Base-by-base conservation (phyloP, 53 echinoderm and acorn worm species). In the Echinometra lucunter region DNA sequence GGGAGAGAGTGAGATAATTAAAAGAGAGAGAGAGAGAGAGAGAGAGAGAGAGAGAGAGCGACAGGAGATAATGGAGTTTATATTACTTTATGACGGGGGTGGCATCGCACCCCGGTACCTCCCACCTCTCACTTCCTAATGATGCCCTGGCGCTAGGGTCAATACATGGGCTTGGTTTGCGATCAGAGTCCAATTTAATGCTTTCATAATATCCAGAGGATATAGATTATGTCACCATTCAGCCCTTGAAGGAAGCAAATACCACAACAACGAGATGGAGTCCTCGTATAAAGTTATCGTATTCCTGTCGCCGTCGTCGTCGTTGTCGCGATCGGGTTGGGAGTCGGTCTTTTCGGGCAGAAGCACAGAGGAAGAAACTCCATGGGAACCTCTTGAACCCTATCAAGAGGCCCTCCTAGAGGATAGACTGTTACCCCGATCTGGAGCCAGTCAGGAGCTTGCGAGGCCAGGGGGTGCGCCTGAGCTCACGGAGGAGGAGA, bases 401-500 rank as follows among this genome's bases (percentile, higher is more conserved):
- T 19, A 37, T 25, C 74, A 44, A 44, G 81, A 44, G 44, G 81
- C 81, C 66, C 53, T 44, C 44, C 0, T 66, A 96, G 17, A 94
- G 98, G 37, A 96, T 97, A 63, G 97, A 98, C 49, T 99, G 99
- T 57, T 94, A 95, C 69, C 96, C 98, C 0, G 98, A 99, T 3
- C 89, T 11, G 96, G 95, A 21, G 97, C 58, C 6, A 93, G 81
- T 8, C 85, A 94, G 40, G 94, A 92, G 82, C 87, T 2, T 99
- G 99, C 85, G 95, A 96, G 72, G 94, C 78, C 0, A 74, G 99
- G 16, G 99, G 99, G 1, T 99, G 99, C 66, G 72, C 91, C 44
- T 99, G 99, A 74, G 83, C 32, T 72, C 27, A 90, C 95, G 2
- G 74, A 74, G 3, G 94, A 88, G 0, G 89, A 94, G 25, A 93